Base-by-base conservation (phyloP, 1,140 invertebrate species). In the Musca domestica region DNA sequence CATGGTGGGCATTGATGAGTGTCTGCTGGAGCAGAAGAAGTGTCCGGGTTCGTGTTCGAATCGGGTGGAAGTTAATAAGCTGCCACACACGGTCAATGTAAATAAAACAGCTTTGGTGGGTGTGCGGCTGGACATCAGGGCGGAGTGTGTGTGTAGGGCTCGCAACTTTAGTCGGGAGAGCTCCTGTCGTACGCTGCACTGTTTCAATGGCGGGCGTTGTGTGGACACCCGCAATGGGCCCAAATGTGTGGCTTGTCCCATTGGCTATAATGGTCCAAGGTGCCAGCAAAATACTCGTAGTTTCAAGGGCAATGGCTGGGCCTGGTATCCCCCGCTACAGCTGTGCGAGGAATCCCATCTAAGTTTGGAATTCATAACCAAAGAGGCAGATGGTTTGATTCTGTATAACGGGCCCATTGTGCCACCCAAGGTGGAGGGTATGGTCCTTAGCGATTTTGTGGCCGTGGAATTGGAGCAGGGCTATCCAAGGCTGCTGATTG, bases 1-100 rank as follows among this genome's bases (percentile, higher is more conserved):
- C 10, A 89, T 90, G 88, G 87, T 90, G 5, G 87, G 87, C 30
- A 90, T 91, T 64, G 88, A 91, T 73, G 88, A 90, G 73, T 91
- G 90, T 70, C 75, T 89, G 46, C 82, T 84, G 3, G 77, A 80
- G 68, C 75, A 72, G 0, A 67, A 64, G 1, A 47, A 67, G 20
- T 84, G 83, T 12, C 89, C 88, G 73, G 86, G 85, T 1, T 89
- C 88, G 3, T 91, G 90, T 74, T 86, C 86, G 14, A 90, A 88
- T 23, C 80, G 82, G 14, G 80, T 91, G 14, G 85, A 87, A 65
- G 85, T 90, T 17, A 87, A 85, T 73, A 82, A 84, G 49, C 74
- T 85, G 10, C 90, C 91, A 0, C 88, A 89, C 67, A 85, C 90
- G 73, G 88, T 92, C 4, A 92, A 92, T 76, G 88, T 91, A 1